Evolutionary conservation across 1,140 invertebrate species (phyloP), one percentile per base, ranked within the genome.

Genomic region (Calephelis nemesis): DNA sequence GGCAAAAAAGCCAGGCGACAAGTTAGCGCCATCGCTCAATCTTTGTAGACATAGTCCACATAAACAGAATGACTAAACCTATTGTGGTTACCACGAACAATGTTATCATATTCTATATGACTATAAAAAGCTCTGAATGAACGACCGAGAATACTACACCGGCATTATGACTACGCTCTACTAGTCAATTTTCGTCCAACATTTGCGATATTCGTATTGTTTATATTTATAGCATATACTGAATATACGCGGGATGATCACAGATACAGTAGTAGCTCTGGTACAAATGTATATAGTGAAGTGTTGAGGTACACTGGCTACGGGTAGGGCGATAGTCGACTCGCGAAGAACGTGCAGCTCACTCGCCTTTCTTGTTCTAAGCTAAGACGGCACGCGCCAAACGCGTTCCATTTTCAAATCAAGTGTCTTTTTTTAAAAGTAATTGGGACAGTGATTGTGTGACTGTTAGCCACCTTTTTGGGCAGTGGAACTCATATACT

Each of bases 221-320:
- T 58, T 58, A 30, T 58, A 19, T 30, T 58, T 19, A 30, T 45
- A 7, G 8, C 5, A 3, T 45, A 9, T 30, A 30, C 30, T 45
- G 54, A 12, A 54, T 12, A 30, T 60, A 52, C 71, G 58, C 19
- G 52, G 19, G 52, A 54, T 54, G 52, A 58, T 9, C 52, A 58
- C 15, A 10, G 19, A 58, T 58, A 58, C 52, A 58, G 52, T 58
- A 45, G 42, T 45, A 45, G 42, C 8, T 45, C 42, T 1, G 50
- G 63, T 49, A 48, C 30, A 49, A 58, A 19, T 52, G n/a, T 50
- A 71, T 9, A 12, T 63, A 76, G 82, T 82, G 77, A 85, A 73
- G 77, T 82, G 77, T 86, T 83, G 81, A 82, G 77, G 82, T 78
- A 70, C 76, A 76, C 64, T 68, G 70, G 62, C 73, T 50, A 69